Evolutionary conservation across 2,797 vertebrate species (phyloP).

Genomic region (Rhynchotus rufescens): DNA sequence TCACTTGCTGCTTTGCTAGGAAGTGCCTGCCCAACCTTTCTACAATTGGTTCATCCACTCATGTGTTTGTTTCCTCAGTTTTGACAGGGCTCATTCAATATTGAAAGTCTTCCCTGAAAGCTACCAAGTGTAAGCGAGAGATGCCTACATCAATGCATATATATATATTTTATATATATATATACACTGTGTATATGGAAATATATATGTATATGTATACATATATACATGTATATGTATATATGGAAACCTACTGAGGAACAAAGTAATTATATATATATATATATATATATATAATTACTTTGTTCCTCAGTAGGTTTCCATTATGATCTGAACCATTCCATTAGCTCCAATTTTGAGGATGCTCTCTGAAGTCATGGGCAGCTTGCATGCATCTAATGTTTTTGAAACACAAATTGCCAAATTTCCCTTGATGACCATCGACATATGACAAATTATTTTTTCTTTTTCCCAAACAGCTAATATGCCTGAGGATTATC

Average conservation of each 20-base stretch:
- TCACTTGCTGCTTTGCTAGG: background rate
- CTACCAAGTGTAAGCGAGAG: background rate
- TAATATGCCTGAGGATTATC: slow-evolving; percentile 87
- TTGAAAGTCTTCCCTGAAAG: background rate
- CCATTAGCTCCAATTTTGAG: background rate
- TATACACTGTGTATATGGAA: too few species aligned
- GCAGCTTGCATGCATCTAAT: background rate
- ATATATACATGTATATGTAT: too few species aligned
- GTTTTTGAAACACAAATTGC: background rate
- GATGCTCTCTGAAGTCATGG: background rate
- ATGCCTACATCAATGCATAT: background rate
- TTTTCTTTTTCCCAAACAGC: slow-evolving; percentile 83
- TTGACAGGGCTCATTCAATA: background rate
- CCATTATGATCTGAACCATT: background rate
- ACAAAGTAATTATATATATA: too few species aligned
- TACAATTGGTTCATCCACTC: background rate
- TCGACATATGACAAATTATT: slow-evolving; percentile 7
- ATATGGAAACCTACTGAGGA: too few species aligned
- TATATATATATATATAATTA: background rate
- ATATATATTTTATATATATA: background rate
- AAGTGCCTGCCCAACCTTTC: background rate
- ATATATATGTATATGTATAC: too few species aligned
- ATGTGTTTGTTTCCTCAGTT: background rate
- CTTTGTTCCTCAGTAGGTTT: background rate
- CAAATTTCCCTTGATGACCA: background rate